Evolutionary conservation across 1,140 invertebrate genomes (phyloP).

Genomic region (Drosophila funebris): DNA sequence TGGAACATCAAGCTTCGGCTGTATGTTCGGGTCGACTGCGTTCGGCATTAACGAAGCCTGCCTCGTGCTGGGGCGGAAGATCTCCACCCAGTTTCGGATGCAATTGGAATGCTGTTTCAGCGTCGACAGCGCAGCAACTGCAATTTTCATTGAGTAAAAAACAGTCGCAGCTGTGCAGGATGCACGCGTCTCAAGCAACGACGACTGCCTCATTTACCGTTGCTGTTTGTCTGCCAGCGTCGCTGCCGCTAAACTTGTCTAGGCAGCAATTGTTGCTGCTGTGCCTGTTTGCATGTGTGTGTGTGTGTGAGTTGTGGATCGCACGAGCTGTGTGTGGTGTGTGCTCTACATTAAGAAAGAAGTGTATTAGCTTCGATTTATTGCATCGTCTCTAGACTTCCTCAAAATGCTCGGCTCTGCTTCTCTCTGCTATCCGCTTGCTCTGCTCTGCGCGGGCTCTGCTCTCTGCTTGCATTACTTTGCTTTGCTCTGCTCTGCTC

Average conservation of each 20-base stretch:
- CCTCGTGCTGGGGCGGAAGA: constrained; percentile 80
- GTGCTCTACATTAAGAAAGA: constrained; percentile 82
- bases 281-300: constrained; percentile 1
- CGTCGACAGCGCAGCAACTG: constrained; percentile 36
- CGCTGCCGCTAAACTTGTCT: constrained; percentile 67
- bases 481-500: background rate
- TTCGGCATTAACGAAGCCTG: constrained; percentile 26
- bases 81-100: constrained; percentile 83
- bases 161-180: constrained; percentile 57
- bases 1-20: constrained; percentile 33
- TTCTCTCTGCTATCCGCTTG: constrained; percentile 3
- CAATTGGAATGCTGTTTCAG: constrained; percentile 68
- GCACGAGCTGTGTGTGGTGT: constrained; percentile 34
- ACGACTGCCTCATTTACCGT: constrained; percentile 75
- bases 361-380: constrained; percentile 83
- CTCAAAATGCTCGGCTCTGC: constrained; percentile 31
- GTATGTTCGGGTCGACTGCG: background rate
- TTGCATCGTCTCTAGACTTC: constrained; percentile 65
- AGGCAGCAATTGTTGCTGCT: constrained; percentile 48
- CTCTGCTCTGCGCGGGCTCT: background rate
- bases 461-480: background rate
- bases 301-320: constrained; percentile 28
- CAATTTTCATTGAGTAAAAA: constrained; percentile 79
- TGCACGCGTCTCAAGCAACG: constrained; percentile 48
- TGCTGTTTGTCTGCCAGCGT: constrained; percentile 29